Conservation (phyloP, 2,797 vertebrate species). For the Carduelis carduelis region DNA sequence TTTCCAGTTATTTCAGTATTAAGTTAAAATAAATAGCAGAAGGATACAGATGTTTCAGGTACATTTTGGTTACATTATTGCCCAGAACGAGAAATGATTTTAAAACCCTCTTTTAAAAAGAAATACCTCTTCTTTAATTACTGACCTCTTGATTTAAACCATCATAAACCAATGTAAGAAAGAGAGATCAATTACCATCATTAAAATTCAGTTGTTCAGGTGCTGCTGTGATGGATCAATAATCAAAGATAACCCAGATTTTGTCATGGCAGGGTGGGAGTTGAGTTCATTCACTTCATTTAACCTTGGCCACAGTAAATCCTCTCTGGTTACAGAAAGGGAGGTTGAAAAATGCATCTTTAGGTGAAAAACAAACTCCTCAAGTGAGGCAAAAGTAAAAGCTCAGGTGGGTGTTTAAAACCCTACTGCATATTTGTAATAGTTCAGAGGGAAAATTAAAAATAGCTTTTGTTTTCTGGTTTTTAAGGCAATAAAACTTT, state of each 20-base stretch:
- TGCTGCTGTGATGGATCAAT: neutral
- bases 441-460: neutral
- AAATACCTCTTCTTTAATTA: neutral
- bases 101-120: neutral
- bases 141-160: neutral
- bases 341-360: neutral
- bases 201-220: neutral
- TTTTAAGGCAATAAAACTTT: neutral
- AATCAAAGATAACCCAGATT: neutral
- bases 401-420: neutral
- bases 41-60: neutral
- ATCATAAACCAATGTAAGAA: neutral
- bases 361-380: neutral
- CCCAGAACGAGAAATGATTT: neutral
- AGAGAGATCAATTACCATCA: neutral
- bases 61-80: neutral
- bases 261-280: neutral
- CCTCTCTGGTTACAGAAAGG: neutral
- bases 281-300: neutral
- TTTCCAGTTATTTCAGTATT: neutral
- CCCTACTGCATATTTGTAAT: neutral
- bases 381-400: neutral
- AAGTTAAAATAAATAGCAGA: neutral
- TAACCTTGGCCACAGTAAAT: neutral
- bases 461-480: neutral